Percentiles rank a stretch among this genome's conserved stretches.
Evolutionary conservation across 2,113 vertebrate species (phyloP).

Genomic region (Mirza zaza): DNA sequence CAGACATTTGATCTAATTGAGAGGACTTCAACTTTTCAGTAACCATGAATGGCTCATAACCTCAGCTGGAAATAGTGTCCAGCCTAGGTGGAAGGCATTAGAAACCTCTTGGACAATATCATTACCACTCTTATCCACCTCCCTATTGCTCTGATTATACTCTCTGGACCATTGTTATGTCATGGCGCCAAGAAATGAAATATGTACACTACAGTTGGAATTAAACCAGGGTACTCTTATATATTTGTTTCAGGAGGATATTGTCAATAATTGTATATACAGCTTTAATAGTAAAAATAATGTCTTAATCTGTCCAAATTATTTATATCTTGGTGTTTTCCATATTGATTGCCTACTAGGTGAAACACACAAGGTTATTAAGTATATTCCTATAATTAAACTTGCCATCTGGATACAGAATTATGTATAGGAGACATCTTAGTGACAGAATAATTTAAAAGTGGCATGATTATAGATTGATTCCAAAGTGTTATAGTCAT

Average conservation of each 20-base stretch:
- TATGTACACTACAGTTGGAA: not conserved
- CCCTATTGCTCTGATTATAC: not conserved
- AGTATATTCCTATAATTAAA: constrained; percentile 54
- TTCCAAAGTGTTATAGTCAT: constrained; percentile 53
- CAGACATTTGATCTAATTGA: not conserved
- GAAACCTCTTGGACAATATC: not conserved
- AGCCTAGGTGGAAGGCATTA: not conserved
- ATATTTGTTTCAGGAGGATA: not conserved
- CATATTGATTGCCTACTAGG: not conserved
- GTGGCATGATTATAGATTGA: not conserved
- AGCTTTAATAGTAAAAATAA: not conserved
- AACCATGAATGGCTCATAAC: not conserved
- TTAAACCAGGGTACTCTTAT: not conserved
- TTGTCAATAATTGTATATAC: not conserved
- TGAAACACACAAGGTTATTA: constrained; percentile 55
- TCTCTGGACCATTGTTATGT: not conserved
- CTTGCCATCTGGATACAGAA: not conserved
- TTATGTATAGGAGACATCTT: not conserved
- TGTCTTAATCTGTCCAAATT: not conserved
- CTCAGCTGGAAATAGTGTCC: not conserved
- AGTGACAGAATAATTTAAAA: constrained; percentile 59
- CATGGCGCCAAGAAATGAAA: not conserved
- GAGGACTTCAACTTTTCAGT: not conserved
- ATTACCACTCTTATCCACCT: too few relatives aligned
- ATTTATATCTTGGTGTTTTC: not conserved